Base-by-base conservation (phyloP, 2,888 invertebrate genomes). In the Luperina testacea region DNA sequence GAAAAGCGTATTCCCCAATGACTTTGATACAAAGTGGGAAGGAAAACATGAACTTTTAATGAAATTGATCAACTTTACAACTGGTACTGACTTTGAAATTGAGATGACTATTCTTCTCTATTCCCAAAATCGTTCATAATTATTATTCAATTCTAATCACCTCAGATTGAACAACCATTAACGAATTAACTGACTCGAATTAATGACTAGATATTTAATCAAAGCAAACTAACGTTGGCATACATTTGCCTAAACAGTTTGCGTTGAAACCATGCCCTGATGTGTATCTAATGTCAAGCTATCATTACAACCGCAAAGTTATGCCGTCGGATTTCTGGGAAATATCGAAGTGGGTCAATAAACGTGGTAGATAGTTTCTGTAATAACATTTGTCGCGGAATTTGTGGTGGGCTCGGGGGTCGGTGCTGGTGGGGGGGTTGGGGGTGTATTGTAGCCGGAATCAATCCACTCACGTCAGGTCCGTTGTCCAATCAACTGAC, bases 401-500 rank as follows among this genome's bases (percentile, higher is more conserved):
- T 93, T 91, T 92, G 91, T 89, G 90, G 88, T 78, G 82, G 83
- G 83, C 75, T 87, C 73, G 57, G 42, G 38, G 76, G 86, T 63
- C 87, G 89, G 87, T 76, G 80, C 15, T 88, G 88, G 87, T 72
- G 81, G 82, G 85, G 57, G 48, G 38, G 72, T 82, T 71, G 68
- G 83, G 78, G 77, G 82, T 72, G 84, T 87, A 84, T 83, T 78
- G 87, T 89, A 91, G 91, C 89, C 88, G 91, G 94, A 95, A 95
- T 96, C 96, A 96, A 96, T 96, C 96, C 95, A 95, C 96, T 95
- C 94, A 92, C 94, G 95, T 94, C 95, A 93, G 91, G 89, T 92
- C 94, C 94, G 95, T 92, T 95, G 95, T 95, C 96, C 96, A 96
- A 96, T 96, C 96, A 96, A 94, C 94, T 94, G 96, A 94, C 95